A percentile compares a stretch with the other conserved stretches of the same genome.
Evolutionary conservation across 2,113 vertebrate species (phyloP).

Genomic region (Poeciliopsis occidentalis): DNA sequence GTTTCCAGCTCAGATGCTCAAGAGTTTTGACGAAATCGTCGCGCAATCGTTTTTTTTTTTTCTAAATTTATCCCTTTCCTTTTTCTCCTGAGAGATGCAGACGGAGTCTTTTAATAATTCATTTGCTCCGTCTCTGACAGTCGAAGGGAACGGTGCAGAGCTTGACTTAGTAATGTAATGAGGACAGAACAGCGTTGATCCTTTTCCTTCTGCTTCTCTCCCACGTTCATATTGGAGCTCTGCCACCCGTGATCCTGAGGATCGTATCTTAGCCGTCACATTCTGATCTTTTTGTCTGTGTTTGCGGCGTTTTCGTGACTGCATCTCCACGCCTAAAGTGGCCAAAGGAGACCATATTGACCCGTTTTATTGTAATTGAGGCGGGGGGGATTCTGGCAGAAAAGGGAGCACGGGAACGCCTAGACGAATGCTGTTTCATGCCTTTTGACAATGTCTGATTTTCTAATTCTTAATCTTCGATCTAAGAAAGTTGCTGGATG

Average conservation of each 20-base stretch:
- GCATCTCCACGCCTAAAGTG: background rate
- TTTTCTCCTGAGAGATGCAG: background rate
- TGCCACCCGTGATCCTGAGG: background rate
- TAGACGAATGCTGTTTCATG: too few species aligned
- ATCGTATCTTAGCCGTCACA: background rate
- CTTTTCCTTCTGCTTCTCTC: background rate
- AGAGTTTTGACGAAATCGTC: background rate
- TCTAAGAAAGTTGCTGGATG: background rate
- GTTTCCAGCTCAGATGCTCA: too few species aligned
- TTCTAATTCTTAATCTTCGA: background rate
- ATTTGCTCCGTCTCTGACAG: background rate
- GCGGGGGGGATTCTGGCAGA: too few species aligned
- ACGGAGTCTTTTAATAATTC: background rate
- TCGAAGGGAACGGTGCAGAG: background rate
- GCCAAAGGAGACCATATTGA: background rate
- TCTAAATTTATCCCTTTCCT: too few species aligned
- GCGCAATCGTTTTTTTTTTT: background rate
- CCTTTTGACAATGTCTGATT: background rate
- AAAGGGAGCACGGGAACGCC: too few species aligned
- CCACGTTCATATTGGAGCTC: background rate
- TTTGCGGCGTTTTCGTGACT: background rate
- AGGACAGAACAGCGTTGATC: background rate
- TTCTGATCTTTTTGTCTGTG: background rate
- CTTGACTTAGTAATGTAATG: background rate
- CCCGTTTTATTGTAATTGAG: background rate